Evolutionary conservation across 2,113 vertebrate genomes (phyloP).

Genomic region (Anhinga anhinga): DNA sequence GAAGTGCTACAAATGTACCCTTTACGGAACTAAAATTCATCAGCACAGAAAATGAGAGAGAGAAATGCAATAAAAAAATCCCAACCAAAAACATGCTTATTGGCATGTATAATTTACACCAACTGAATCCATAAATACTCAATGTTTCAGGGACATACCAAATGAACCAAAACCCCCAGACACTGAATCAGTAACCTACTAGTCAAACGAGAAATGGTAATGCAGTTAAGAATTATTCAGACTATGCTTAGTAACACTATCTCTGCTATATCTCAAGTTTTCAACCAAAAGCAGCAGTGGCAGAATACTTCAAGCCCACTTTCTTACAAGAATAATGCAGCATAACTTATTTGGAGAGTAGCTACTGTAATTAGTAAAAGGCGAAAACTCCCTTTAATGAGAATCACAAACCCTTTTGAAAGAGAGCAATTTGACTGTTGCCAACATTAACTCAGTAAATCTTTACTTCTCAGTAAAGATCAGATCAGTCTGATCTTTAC

Average conservation of each 20-base stretch:
- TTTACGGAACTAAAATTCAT: not conserved
- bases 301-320: not conserved
- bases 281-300: not conserved
- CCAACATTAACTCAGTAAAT: not conserved
- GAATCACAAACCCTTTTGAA: not conserved
- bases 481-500: not conserved
- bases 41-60: not conserved
- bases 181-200: not conserved
- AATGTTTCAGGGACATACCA: not conserved
- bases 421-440: not conserved
- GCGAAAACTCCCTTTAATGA: not conserved
- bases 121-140: not conserved
- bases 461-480: not conserved
- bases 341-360: not conserved
- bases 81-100: not conserved
- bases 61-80: not conserved
- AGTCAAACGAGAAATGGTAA: not conserved
- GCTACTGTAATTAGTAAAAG: not conserved
- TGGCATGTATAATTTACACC: not conserved
- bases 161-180: not conserved
- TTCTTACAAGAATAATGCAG: not conserved
- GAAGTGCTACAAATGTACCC: not conserved
- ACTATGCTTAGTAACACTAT: not conserved
- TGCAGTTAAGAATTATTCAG: slow-evolving; percentile 4
- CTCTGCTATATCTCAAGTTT: not conserved